A percentile compares a stretch with the other conserved stretches of the same genome.
These are phyloP conservation scores for Thera obeliscata DNA, from an alignment of 2,888 invertebrate species.

Conservation along the genomic window DNA sequence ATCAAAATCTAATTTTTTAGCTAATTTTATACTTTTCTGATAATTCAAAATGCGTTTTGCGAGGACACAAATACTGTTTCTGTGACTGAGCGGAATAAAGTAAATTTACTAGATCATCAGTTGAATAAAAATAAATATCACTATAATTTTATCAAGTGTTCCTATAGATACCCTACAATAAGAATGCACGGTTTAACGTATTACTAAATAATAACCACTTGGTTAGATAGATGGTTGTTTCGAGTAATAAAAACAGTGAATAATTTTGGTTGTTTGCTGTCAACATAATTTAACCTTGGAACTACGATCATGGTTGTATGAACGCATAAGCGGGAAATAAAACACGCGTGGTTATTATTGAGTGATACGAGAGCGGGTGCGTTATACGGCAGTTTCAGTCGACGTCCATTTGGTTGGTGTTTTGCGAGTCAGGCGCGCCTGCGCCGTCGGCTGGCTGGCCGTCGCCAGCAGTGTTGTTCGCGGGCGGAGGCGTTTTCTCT, in stretches of 20 bases:
- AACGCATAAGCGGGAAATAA: constrained; percentile 4
- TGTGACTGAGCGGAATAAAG: constrained; percentile 50
- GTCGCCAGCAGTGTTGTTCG: constrained; percentile 60
- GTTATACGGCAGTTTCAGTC: constrained; percentile 60
- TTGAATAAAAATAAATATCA: constrained; percentile 66
- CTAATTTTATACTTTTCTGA: constrained; percentile 48
- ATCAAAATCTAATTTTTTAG: constrained; percentile 44
- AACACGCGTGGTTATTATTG: constrained; percentile 48
- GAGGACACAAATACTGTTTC: constrained; percentile 47
- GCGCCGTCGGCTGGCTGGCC: constrained; percentile 50
- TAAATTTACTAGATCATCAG: constrained; percentile 44
- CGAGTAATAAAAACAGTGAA: constrained; percentile 19
- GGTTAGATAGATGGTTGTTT: not conserved
- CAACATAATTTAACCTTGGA: not conserved
- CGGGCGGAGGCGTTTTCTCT: constrained; percentile 81
- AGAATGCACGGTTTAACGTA: constrained; percentile 45
- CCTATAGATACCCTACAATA: constrained; percentile 43
- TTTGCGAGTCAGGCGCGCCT: constrained; percentile 43
- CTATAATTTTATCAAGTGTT: constrained; percentile 58
- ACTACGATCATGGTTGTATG: not conserved
- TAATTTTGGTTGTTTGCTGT: constrained; percentile 2
- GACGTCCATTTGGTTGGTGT: constrained; percentile 77
- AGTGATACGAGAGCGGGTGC: constrained; percentile 45
- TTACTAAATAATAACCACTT: constrained; percentile 48
- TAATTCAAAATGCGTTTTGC: constrained; percentile 46